phyloP scores from a whole-genome alignment of 1,140 invertebrate genomes.

The Ceratosolen fusciceps region DNA sequence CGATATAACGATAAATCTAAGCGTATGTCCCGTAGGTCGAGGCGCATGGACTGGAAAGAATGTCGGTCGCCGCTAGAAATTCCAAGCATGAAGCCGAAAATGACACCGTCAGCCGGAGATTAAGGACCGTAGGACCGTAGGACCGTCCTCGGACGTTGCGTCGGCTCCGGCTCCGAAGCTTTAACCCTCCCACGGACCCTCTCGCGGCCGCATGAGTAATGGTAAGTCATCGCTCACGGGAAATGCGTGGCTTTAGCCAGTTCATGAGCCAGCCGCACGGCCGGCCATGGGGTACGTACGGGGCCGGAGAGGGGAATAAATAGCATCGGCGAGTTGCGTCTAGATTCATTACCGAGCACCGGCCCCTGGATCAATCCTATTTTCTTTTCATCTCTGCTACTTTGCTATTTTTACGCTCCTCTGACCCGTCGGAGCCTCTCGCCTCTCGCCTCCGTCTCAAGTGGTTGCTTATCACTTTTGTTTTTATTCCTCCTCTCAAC shows the following conservation, averaged over 20 bases:
- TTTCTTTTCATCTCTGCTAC: conserved; percentile 36
- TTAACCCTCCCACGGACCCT: background rate
- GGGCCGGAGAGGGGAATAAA: conserved; percentile 23
- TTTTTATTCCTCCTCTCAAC: background rate
- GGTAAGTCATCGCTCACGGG: conserved; percentile 54
- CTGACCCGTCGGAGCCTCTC: background rate
- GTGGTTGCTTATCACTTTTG: background rate
- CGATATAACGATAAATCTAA: no score
- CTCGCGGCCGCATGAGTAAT: conserved; percentile 47
- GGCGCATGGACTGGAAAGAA: background rate
- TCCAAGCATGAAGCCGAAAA: background rate
- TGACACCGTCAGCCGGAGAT: background rate
- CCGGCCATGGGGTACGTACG: background rate
- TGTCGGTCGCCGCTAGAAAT: background rate
- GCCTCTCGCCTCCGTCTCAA: background rate
- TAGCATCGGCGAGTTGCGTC: conserved; percentile 23
- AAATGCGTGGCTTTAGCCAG: conserved; percentile 52
- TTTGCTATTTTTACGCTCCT: conserved; percentile 32
- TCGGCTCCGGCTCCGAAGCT: background rate
- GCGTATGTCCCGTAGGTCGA: background rate
- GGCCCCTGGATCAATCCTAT: conserved; percentile 34
- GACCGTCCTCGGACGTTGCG: no score
- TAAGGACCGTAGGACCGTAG: background rate
- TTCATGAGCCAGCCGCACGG: background rate
- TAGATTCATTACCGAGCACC: conserved; percentile 31